These are phyloP conservation scores for Myiotriccus ornatus DNA, from an alignment of 2,797 vertebrate genomes.

Conservation along the genomic window DNA sequence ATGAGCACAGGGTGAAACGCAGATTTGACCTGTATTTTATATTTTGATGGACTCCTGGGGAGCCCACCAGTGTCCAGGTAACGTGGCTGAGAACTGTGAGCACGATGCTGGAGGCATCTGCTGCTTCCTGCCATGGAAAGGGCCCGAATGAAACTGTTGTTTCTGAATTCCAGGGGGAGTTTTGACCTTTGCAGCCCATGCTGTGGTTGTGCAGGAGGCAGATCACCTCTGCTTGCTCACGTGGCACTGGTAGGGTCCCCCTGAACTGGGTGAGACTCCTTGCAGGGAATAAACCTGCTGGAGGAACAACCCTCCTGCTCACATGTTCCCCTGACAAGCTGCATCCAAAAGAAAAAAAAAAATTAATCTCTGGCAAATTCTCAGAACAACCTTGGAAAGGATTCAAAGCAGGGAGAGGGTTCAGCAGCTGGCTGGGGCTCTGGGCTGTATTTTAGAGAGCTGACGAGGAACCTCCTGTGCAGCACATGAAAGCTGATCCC, in stretches of 20 bases:
- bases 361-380: constrained; percentile 29
- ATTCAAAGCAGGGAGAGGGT: constrained; percentile 36
- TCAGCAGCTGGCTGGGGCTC: constrained; percentile 27
- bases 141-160: background rate
- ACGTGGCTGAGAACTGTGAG: accelerated
- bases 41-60: background rate
- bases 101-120: background rate
- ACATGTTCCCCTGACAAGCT: background rate
- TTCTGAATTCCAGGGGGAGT: background rate
- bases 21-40: background rate
- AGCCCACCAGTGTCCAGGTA: background rate
- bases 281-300: background rate
- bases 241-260: background rate
- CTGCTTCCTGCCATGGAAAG: background rate
- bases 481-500: constrained; percentile 15
- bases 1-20: background rate
- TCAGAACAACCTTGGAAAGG: background rate
- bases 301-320: background rate
- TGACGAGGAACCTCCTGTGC: constrained; percentile 47
- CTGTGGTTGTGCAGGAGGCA: accelerated
- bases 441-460: constrained; percentile 3
- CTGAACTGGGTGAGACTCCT: background rate
- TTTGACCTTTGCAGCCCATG: background rate
- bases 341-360: background rate
- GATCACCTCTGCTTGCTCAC: accelerated